Evolutionary conservation across 2,797 vertebrate species (phyloP).

Genomic region (Leptoclinus maculatus): DNA sequence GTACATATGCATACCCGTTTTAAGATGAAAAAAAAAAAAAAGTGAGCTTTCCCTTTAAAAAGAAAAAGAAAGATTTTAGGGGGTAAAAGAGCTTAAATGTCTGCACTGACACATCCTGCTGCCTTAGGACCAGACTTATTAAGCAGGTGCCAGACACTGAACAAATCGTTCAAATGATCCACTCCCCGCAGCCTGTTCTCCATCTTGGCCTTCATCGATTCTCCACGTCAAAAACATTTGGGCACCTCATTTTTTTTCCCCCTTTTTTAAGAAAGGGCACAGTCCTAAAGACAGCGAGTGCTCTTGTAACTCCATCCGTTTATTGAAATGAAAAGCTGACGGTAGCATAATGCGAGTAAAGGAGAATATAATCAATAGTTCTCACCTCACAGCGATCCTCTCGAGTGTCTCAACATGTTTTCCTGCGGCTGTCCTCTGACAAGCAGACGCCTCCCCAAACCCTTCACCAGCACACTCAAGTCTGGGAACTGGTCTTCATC

Average conservation of each 20-base stretch:
- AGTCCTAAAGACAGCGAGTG: neutral
- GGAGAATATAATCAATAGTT: slow-evolving; percentile 2
- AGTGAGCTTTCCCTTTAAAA: neutral
- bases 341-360: neutral
- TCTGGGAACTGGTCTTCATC: neutral
- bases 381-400: slow-evolving; percentile 84
- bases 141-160: neutral
- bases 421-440: slow-evolving; percentile 80
- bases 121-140: neutral
- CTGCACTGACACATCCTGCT: neutral
- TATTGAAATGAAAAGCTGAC: neutral
- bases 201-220: slow-evolving; percentile 17
- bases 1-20: neutral
- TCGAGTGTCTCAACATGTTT: slow-evolving; percentile 86
- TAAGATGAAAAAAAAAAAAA: neutral
- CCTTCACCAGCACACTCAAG: neutral
- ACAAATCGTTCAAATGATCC: neutral
- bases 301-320: neutral
- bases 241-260: neutral
- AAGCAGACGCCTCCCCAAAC: slow-evolving; percentile 67
- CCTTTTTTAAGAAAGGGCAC: neutral
- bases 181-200: slow-evolving; percentile 6
- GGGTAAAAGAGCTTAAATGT: neutral
- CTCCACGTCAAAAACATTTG: slow-evolving; percentile 60
- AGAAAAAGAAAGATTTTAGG: neutral